Percentiles rank a stretch among this genome's conserved stretches.
These are phyloP conservation scores for Arvicanthis niloticus DNA, from an alignment of 2,113 vertebrate species.

Conservation along the genomic window DNA sequence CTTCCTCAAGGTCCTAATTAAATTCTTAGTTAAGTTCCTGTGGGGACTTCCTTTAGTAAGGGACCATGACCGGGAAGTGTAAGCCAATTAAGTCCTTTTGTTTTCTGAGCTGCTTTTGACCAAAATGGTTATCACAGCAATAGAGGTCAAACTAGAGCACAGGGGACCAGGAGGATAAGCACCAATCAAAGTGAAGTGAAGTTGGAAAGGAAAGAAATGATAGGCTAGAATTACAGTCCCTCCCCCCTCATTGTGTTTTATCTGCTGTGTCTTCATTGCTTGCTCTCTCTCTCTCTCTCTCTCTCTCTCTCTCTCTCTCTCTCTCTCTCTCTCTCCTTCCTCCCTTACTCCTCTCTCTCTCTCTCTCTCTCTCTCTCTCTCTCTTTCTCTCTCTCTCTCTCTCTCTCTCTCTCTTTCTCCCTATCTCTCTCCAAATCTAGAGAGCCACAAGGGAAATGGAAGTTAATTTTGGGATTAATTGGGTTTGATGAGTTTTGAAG, in stretches of 20 bases:
- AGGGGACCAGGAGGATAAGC: neutral
- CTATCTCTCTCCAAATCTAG: neutral
- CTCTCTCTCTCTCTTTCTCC: too few relatives aligned
- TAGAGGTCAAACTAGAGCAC: neutral
- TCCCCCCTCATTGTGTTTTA: neutral
- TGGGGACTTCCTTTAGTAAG: neutral
- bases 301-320: too few relatives aligned
- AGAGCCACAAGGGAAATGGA: slow-evolving; percentile 36
- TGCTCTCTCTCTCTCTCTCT: too few relatives aligned
- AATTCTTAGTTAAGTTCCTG: too few relatives aligned
- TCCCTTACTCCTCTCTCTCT: too few relatives aligned
- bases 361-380: too few relatives aligned
- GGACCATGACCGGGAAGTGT: neutral
- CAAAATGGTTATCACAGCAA: neutral
- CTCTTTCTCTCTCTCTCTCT: too few relatives aligned
- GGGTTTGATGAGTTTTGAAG: slow-evolving; percentile 53
- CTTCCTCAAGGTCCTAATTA: neutral
- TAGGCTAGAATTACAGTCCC: neutral
- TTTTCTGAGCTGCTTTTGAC: neutral
- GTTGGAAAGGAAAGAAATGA: neutral
- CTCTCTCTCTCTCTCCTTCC: too few relatives aligned
- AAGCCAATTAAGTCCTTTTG: neutral
- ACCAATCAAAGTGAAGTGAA: slow-evolving; percentile 19
- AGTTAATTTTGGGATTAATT: slow-evolving; percentile 62
- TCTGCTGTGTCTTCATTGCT: neutral